Base-by-base conservation (phyloP, 2,888 invertebrate genomes). In the Drosophila falleni region DNA sequence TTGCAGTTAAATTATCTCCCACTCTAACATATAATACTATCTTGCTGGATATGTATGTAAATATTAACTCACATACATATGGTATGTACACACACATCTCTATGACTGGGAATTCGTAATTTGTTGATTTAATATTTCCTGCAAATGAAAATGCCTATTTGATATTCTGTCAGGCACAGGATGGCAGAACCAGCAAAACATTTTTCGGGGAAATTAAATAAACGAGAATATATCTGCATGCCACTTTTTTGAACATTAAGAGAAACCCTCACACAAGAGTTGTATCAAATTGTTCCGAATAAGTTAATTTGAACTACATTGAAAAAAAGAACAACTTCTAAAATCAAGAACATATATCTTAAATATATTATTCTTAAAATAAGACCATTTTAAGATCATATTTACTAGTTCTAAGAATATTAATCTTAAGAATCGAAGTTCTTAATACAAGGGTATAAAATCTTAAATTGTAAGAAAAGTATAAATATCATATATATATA, bases 121-220 rank as follows among this genome's bases (percentile, higher is more conserved):
- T 79, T 77, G 80, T 78, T 83, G 77, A 81, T 85, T 80, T 77
- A 62, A 85, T 81, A 80, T 85, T 80, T 85, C 81, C 81, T 66
- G 80, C 74, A 77, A 79, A 69, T 77, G 79, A 63, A 86, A 86
- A 81, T 83, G 77, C 69, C 80, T 69, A 75, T 83, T 85, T 77
- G 79, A 88, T 83, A 78, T 75, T 68, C 87, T 86, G 88, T 85
- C 85, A 86, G 73, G 47, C 65, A 23, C 88, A 80, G 73, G 51
- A 68, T 39, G 53, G 37, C 55, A 53, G 53, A 29, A 55, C 29
- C 58, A 53, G 53, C 53, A n/a, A 53, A 62, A 63, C 58, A 58
- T 59, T 53, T 71, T 58, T 62, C 19, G 16, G 44, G 58, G 5
- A 41, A 16, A 56, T 49, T 44, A 65, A 61, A 73, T 62, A 71